Conservation (phyloP, 2,797 vertebrate species). For the Pipistrellus nathusii region DNA sequence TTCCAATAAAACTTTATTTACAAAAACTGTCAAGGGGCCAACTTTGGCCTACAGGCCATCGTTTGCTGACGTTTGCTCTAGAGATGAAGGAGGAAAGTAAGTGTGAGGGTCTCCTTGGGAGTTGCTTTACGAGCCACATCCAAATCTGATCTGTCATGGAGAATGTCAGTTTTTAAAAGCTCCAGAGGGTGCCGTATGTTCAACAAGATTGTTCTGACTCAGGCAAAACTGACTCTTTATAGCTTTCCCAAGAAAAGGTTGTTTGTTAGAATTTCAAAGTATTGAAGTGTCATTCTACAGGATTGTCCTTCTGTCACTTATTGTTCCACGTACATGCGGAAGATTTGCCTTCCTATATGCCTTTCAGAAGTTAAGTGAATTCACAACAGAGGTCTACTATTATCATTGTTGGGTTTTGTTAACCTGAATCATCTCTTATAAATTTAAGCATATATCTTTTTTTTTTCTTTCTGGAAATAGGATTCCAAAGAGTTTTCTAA, state of each 20-base stretch:
- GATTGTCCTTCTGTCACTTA: conserved; percentile 37
- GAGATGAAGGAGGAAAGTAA: conserved; percentile 45
- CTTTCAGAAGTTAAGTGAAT: background rate
- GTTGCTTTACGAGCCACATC: conserved; percentile 7
- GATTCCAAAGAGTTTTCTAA: conserved; percentile 45
- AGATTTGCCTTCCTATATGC: conserved; percentile 43
- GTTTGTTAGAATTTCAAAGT: conserved; percentile 68
- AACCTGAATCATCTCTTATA: conserved; percentile 23
- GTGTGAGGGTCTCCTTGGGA: background rate
- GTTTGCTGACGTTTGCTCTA: background rate
- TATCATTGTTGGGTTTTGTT: background rate
- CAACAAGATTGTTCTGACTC: conserved; percentile 72
- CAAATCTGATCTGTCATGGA: conserved; percentile 65
- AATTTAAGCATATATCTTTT: background rate
- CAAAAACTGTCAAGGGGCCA: background rate
- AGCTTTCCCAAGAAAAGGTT: conserved; percentile 68
- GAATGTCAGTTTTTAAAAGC: conserved; percentile 61
- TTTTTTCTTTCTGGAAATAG: conserved; percentile 17
- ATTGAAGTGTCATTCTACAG: conserved; percentile 69
- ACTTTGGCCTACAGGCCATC: background rate
- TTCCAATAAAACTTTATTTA: conserved; percentile 74
- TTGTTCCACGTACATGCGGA: conserved; percentile 56
- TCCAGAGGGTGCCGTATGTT: conserved; percentile 61
- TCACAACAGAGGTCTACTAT: background rate
- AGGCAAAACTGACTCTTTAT: conserved; percentile 70